Percentiles rank a stretch among this genome's conserved stretches.
These are phyloP conservation scores for Hyphantria cunea DNA, from an alignment of 1,140 invertebrate genomes.

Conservation along the genomic window DNA sequence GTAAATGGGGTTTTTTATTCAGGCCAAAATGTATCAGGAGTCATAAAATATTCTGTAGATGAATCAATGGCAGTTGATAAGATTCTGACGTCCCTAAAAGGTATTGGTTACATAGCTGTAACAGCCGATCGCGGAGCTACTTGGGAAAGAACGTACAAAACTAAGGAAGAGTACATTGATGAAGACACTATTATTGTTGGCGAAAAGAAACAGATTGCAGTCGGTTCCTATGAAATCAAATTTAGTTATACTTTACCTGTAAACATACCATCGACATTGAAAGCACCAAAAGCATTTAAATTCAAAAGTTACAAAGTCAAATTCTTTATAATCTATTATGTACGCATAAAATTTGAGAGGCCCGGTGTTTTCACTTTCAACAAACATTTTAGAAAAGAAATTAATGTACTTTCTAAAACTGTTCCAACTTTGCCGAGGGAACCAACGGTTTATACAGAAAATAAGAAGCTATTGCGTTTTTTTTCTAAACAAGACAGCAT, in stretches of 20 bases:
- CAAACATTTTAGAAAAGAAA: constrained; percentile 45
- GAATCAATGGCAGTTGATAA: constrained; percentile 36
- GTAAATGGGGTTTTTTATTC: constrained; percentile 33
- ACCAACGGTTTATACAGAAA: constrained; percentile 36
- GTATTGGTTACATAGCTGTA: constrained; percentile 36
- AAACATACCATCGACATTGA: constrained; percentile 35
- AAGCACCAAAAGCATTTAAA: too few relatives aligned
- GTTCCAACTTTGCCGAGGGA: constrained; percentile 36
- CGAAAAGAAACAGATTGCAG: constrained; percentile 21
- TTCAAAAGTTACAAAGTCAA: constrained; percentile 16
- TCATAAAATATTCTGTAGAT: constrained; percentile 42
- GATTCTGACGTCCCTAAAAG: constrained; percentile 45
- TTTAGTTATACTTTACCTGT: constrained; percentile 40
- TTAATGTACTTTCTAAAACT: constrained; percentile 40
- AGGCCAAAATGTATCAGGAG: constrained; percentile 41
- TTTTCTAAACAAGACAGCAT: constrained; percentile 3
- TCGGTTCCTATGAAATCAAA: constrained; percentile 38
- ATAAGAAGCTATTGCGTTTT: constrained; percentile 35
- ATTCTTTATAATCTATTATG: constrained; percentile 27
- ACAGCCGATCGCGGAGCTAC: constrained; percentile 18
- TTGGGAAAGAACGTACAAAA: not conserved
- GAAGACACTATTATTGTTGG: constrained; percentile 3
- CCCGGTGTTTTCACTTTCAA: constrained; percentile 36
- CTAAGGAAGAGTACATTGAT: constrained; percentile 24
- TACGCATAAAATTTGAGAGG: constrained; percentile 44